Evolutionary conservation across 2,888 invertebrate genomes (phyloP).

Genomic region (Hirtodrosophila alboralis): DNA sequence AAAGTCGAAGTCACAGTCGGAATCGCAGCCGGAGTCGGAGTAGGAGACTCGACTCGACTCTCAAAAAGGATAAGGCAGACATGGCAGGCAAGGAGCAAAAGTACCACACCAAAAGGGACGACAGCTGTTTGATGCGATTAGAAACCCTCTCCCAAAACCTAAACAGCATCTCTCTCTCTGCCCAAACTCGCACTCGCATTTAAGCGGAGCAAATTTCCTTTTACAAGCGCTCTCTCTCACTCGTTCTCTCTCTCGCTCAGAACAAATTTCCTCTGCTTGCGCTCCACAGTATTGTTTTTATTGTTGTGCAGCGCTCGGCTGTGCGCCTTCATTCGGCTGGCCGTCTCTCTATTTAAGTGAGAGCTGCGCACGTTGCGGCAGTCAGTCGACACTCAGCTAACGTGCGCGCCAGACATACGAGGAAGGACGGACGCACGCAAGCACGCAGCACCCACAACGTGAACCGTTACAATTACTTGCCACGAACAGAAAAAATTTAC

Average conservation of each 20-base stretch:
- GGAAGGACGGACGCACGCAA: slow-evolving; percentile 32
- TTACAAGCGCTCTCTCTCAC: slow-evolving; percentile 21
- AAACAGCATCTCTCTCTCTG: slow-evolving; percentile 30
- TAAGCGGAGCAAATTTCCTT: slow-evolving; percentile 58
- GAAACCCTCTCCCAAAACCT: slow-evolving; percentile 35
- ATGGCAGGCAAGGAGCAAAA: slow-evolving; percentile 42
- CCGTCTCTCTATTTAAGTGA: slow-evolving; percentile 69
- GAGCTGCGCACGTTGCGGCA: slow-evolving; percentile 75
- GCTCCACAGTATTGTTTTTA: slow-evolving; percentile 13
- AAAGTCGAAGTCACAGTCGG: slow-evolving; percentile 46
- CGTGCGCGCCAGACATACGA: slow-evolving; percentile 62
- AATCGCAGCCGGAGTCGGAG: slow-evolving; percentile 1
- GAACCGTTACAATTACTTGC: slow-evolving; percentile 36
- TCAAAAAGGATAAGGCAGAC: slow-evolving; percentile 18
- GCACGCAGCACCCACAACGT: slow-evolving; percentile 36
- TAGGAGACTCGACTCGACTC: slow-evolving; percentile 16
- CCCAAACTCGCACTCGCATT: slow-evolving; percentile 12
- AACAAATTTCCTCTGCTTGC: slow-evolving; percentile 33
- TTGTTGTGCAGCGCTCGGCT: slow-evolving; percentile 28
- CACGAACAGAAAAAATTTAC: slow-evolving; percentile 7
- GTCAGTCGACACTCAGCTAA: slow-evolving; percentile 75
- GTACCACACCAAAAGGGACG: slow-evolving; percentile 48
- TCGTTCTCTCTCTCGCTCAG: slow-evolving; percentile 15
- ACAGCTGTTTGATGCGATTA: slow-evolving; percentile 75
- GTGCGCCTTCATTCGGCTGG: slow-evolving; percentile 12